Evolutionary conservation across 2,797 vertebrate species (phyloP), one percentile per base, ranked within the genome.

Genomic region (Melanotaenia parkinsoni): DNA sequence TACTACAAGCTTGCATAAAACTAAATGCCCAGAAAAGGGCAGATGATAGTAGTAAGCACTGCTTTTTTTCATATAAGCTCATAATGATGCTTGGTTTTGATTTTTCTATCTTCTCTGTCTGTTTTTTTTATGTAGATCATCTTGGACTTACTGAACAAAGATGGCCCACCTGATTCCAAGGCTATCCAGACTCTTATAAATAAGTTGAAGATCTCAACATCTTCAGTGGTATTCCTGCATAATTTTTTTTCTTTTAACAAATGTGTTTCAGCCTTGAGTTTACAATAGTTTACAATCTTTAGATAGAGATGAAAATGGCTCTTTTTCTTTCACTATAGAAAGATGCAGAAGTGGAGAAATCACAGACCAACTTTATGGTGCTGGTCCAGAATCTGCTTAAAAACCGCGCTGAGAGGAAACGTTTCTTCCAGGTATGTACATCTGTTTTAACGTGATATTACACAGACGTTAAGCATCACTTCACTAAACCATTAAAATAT

Each of bases 351-450:
- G 89, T 92, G 62, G 91, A 94, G 67, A 93, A 91, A 79, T 92
- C 89, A 2, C 91, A 93, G 76, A 91, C 90, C 5, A 91, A 91
- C 80, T 95, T 95, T 84, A 88, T 92, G 91, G 93, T 91, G 45
- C 76, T 95, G 60, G 91, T 95, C 54, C 93, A 94, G 83, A 93
- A 85, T 64, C 87, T 95, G 56, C 90, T 94, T 16, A 94, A 91
- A 87, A 91, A 77, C 70, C 72, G 87, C 1, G 38, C 77, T 20
- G 91, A 94, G 72, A 93, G 88, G 75, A 92, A 89, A 28, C 85
- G 78, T 53, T 95, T 95, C 72, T 95, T 95, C 85, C 86, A 92
- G 93, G 94, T 95, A 76, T 56, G 43, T 0, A 63, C 26, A 50
- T 38, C 24, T 24, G 5, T 60, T n/a, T 26, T 63, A 38, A 22